Evolutionary conservation across 2,888 invertebrate genomes (phyloP), one percentile per base, ranked within the genome.

Genomic region (Zygogramma bicolorata): DNA sequence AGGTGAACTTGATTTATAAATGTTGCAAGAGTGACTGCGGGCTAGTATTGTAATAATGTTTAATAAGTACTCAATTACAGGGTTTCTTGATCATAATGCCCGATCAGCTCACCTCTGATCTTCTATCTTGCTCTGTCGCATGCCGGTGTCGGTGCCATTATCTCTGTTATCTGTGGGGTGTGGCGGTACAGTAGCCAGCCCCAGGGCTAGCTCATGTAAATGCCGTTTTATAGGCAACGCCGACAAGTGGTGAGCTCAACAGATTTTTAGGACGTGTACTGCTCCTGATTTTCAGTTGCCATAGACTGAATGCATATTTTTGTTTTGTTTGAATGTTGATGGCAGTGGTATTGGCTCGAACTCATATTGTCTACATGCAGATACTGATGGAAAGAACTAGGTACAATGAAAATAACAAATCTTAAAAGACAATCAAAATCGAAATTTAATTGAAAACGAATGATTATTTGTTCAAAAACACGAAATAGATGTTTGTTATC

Each of bases 151-250:
- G 71, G 66, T 78, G 70, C 71, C 67, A 70, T 74, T 77, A 72
- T 77, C 81, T 79, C 79, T 74, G 68, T 78, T 78, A 75, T 78
- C 72, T 75, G 62, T 75, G 80, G 82, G 83, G 84, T 84, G 85
- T 85, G 85, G 81, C 84, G 76, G 80, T 77, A 84, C 84, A 75
- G 85, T 85, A 85, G 85, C 84, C 60, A 59, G 81, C 84, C 83
- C 65, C 58, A 67, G 60, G 80, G 82, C 82, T 79, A 75, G 75
- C 77, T 77, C 81, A 81, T 81, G 81, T 81, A 84, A 81, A 82
- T 83, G 81, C 81, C 79, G 78, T 80, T 81, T 83, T 82, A 81
- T 83, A 82, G 82, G 81, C 81, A 82, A 80, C 78, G 80, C 75
- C 77, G 73, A 75, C 76, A 61, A 71, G 70, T 71, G 66, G 62